Base-by-base conservation (phyloP, 2,113 vertebrate species). In the Desmodus rotundus region DNA sequence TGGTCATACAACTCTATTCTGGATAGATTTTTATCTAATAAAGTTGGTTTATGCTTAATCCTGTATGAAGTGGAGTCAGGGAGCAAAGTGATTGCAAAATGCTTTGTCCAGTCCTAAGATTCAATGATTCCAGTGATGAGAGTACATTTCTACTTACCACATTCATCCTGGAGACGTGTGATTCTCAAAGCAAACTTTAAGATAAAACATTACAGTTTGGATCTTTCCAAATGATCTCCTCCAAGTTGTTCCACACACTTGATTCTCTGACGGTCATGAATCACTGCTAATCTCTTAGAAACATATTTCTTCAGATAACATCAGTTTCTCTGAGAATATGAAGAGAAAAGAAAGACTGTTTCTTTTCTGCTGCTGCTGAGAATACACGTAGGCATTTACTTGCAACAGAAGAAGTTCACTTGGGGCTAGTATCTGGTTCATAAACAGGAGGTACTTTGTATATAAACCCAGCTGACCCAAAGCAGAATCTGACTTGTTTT, bases 251-350 rank as follows among this genome's bases (percentile, higher is more conserved):
- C 78, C 96, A 73, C 72, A 68, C 7, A 33, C 76, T 70, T 94
- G 90, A 65, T 72, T 22, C 36, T 88, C 72, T 36, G 31, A 83
- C 90, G 36, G 74, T 89, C 68, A 83, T 97, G 89, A 95, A 96
- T 97, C 95, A 96, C 36, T 84, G 85, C 80, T 94, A 95, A 95
- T 97, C 85, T 96, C 61, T 89, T 89, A 89, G 82, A 89, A 94
- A 95, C 88, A 89, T 96, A 95, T 92, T 97, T 98, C 91, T 92
- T 28, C 88, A 95, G 96, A 97, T 96, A 98, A 70, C 61, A 97
- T 91, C 82, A 84, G 68, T 91, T 93, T 87, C 89, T 92, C 38
- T 84, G n/a, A 96, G 38, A 93, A 93, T 86, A 84, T 1, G 2
- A 26, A 77, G 70, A 77, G 31, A 58, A 82, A 47, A 87, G n/a